Evolutionary conservation across 23 tunicate species (phyloP).

Genomic region (Oikopleura albicans): DNA sequence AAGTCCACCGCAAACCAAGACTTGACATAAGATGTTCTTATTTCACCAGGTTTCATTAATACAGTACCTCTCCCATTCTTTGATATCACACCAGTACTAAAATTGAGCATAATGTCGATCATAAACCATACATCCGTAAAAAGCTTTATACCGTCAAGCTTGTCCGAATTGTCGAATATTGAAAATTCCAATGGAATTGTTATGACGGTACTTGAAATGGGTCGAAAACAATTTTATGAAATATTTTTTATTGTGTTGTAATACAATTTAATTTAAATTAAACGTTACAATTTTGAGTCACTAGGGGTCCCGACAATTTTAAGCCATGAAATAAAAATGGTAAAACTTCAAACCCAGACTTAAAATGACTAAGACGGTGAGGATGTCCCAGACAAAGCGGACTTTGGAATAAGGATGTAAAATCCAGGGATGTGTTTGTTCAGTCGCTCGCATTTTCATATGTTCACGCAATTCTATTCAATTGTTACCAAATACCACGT

Average conservation of each 20-base stretch:
- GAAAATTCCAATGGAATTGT: neutral
- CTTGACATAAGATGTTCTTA: neutral
- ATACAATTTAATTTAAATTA: too few species aligned
- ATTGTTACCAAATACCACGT: too few species aligned
- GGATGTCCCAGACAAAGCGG: neutral
- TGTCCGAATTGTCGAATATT: neutral
- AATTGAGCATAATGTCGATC: constrained; percentile 46
- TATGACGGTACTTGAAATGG: neutral
- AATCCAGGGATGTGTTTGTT: neutral
- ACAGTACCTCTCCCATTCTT: neutral
- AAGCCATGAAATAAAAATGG: too few species aligned
- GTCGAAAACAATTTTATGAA: too few species aligned
- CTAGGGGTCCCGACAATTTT: too few species aligned
- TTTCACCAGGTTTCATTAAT: neutral
- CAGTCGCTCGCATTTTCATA: neutral
- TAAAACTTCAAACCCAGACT: too few species aligned
- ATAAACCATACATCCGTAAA: constrained; percentile 55
- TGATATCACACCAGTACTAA: constrained; percentile 35
- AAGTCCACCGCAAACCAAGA: neutral
- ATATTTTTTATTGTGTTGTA: too few species aligned
- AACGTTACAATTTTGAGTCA: too few species aligned
- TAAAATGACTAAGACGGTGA: neutral
- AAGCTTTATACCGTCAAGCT: constrained; percentile 20
- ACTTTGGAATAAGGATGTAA: neutral
- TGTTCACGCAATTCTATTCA: neutral